Evolutionary conservation across 2,797 vertebrate species (phyloP).

Genomic region (Phoebastria nigripes): DNA sequence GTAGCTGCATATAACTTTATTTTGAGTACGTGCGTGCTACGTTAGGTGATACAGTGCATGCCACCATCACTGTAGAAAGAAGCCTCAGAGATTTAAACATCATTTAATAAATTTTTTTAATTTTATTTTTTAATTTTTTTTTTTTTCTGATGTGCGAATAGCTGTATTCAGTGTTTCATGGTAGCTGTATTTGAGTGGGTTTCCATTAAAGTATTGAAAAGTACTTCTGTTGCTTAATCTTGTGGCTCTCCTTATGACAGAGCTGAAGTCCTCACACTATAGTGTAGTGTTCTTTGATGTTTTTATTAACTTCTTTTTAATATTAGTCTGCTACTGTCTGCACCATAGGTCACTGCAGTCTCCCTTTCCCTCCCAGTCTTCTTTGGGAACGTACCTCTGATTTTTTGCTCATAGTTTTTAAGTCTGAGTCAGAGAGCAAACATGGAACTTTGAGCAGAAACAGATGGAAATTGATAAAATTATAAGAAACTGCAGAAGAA

Average conservation of each 20-base stretch:
- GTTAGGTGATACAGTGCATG: neutral
- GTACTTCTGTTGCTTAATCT: neutral
- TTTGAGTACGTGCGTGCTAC: accelerated
- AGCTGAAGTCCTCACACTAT: neutral
- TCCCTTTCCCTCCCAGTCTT: neutral
- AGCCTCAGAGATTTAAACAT: neutral
- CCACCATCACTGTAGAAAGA: neutral
- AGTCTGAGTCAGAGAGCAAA: neutral
- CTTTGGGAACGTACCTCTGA: neutral
- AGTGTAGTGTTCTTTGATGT: neutral
- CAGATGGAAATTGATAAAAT: neutral
- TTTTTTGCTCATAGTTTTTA: neutral
- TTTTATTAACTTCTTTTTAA: neutral
- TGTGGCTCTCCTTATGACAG: neutral
- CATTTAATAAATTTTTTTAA: neutral
- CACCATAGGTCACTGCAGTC: neutral
- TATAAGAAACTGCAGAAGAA: neutral
- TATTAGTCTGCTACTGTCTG: neutral
- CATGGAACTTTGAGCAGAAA: neutral
- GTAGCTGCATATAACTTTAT: neutral
- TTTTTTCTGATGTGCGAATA: neutral
- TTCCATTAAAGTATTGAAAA: neutral
- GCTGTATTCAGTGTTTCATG: neutral
- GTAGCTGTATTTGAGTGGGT: neutral
- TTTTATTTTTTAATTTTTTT: neutral